These are phyloP conservation scores for Alviniconcha marisindica DNA, from an alignment of 1,140 invertebrate genomes.

Conservation along the genomic window DNA sequence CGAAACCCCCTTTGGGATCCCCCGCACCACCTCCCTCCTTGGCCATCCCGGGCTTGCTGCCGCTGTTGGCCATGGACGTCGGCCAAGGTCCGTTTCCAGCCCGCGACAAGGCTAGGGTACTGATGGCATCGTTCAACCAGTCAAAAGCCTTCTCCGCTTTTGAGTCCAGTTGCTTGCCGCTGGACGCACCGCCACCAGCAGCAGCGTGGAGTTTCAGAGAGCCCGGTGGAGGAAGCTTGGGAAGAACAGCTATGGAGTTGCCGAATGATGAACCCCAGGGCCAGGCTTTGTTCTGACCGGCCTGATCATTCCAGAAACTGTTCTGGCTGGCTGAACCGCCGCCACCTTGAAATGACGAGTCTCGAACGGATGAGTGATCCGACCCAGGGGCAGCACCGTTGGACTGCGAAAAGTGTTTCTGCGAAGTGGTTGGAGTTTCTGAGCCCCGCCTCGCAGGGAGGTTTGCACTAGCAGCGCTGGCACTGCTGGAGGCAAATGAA, in stretches of 20 bases:
- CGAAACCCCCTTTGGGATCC: background rate
- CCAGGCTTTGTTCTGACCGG: conserved; percentile 9
- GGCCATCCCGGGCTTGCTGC: background rate
- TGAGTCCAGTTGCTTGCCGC: background rate
- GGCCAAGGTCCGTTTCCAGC: conserved; percentile 42
- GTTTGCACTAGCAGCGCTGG: background rate
- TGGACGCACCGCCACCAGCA: background rate
- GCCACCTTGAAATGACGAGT: background rate
- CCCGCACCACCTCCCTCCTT: background rate
- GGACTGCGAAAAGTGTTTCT: background rate
- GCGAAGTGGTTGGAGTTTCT: background rate
- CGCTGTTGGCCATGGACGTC: background rate
- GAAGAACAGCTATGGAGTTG: conserved; percentile 1
- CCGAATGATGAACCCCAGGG: background rate
- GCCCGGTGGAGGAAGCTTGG: conserved; percentile 8
- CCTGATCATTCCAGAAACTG: background rate
- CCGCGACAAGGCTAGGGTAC: conserved; percentile 61
- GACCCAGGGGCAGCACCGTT: background rate
- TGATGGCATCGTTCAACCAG: conserved; percentile 74
- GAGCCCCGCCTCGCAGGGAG: background rate
- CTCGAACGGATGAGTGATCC: background rate
- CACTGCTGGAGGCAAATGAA: background rate
- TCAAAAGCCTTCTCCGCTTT: conserved; percentile 73
- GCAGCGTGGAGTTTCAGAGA: conserved; percentile 1
- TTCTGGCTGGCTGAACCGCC: background rate